Conservation (phyloP, 2,113 vertebrate genomes). For the Gymnocephalus cernua region DNA sequence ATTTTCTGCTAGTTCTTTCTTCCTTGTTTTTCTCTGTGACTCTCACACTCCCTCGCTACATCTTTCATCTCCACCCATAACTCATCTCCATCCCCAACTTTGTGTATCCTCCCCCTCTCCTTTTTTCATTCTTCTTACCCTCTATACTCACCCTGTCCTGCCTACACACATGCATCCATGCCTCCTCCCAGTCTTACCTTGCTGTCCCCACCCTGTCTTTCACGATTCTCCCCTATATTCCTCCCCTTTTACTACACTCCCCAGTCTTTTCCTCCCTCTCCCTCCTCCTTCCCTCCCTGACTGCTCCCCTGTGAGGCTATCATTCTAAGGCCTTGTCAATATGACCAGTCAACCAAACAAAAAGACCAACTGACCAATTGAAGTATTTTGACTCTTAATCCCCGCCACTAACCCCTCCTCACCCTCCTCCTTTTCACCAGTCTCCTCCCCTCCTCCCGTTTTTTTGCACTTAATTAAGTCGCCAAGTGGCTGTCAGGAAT, state of each 20-base stretch:
- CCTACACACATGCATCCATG: constrained; percentile 25
- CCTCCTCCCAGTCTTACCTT: constrained; percentile 42
- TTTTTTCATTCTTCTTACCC: background rate
- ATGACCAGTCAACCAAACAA: constrained; percentile 90
- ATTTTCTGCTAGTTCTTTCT: constrained; percentile 13
- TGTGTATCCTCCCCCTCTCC: background rate
- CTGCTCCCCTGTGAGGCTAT: constrained; percentile 89
- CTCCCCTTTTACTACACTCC: background rate
- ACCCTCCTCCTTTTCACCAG: constrained; percentile 37
- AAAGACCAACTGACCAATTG: constrained; percentile 88
- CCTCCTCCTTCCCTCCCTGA: constrained; percentile 36
- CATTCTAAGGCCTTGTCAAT: constrained; percentile 94
- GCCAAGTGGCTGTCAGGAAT: constrained; percentile 99
- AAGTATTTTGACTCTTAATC: constrained; percentile 89
- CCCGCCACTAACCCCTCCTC: constrained; percentile 16
- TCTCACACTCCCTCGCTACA: background rate
- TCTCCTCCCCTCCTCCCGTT: constrained; percentile 58
- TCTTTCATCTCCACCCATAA: background rate
- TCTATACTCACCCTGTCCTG: constrained; percentile 37
- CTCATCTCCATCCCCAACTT: background rate
- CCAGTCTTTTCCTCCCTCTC: background rate
- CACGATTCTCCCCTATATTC: background rate
- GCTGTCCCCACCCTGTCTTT: constrained; percentile 41
- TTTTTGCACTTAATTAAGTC: constrained; percentile 99
- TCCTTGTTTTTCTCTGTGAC: background rate